Evolutionary conservation across 2,113 vertebrate species (phyloP), one percentile per base, ranked within the genome.

Genomic region (Macaca mulatta): DNA sequence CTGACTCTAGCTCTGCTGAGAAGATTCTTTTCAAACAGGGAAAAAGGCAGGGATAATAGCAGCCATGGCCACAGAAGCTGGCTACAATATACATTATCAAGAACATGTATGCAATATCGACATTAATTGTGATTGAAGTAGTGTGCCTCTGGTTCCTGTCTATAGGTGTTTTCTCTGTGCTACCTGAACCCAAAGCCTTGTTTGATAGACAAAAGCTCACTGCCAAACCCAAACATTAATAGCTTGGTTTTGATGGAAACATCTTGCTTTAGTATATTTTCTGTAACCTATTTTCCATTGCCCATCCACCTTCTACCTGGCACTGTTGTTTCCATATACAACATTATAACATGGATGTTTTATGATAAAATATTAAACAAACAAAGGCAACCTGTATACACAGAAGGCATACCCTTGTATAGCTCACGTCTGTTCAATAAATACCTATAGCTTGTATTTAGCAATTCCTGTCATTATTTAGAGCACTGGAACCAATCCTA

Each of bases 101-200:
- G 55, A 94, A 88, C 78, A 25, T 32, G 14, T 38, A 25, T 52
- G 6, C 43, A 45, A 18, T 40, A 69, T 9, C 43, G 35, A 48
- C 82, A n/a, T 81, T 75, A 77, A 86, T 43, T 75, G 57, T 89
- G 59, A 89, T n/a, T 45, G 67, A 90, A 95, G 57, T 75, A n/a
- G 5, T 45, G 11, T 6, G 12, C 59, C 50, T 59, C 3, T 23
- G 50, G 48, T 32, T 95, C 85, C 82, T 95, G 43, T 38, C 89
- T 40, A 13, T 23, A 79, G 35, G 43, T 50, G 40, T 67, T 90
- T 94, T 80, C 89, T 38, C 5, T 22, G 32, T 59, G 59, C 40
- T 38, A 12, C 59, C 67, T 86, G 43, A 85, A 88, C 67, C 77
- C 22, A 77, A 38, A 52, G 35, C 72, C 82, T 32, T 48, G 10